phyloP scores from a whole-genome alignment of 2,888 invertebrate species.

The Drosophila demipolita region DNA sequence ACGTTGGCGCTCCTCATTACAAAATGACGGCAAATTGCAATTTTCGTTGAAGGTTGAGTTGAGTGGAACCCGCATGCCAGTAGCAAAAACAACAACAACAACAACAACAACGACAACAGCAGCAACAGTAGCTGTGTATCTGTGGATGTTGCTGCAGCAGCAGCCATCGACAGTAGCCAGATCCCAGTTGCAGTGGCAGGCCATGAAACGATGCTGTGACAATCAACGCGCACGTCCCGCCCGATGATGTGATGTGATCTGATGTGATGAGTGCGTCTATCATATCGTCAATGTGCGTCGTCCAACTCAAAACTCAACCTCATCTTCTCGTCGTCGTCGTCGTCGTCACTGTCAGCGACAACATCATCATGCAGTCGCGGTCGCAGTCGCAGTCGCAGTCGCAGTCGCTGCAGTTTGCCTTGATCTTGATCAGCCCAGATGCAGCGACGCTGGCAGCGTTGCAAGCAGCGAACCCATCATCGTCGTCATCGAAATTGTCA shows the following conservation, averaged over 20 bases:
- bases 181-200: slow-evolving; percentile 35
- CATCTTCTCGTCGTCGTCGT: slow-evolving; percentile 33
- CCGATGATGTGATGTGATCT: slow-evolving; percentile 77
- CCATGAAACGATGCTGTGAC: slow-evolving; percentile 64
- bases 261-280: slow-evolving; percentile 80
- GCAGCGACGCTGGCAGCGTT: slow-evolving; percentile 20
- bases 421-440: slow-evolving; percentile 59
- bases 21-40: slow-evolving; percentile 81
- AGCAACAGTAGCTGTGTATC: slow-evolving; percentile 5
- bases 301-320: slow-evolving; percentile 58
- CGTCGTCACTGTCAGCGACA: slow-evolving; percentile 78
- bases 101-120: background rate
- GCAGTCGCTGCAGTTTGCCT: slow-evolving; percentile 53
- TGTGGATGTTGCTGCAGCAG: background rate
- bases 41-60: slow-evolving; percentile 68
- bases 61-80: slow-evolving; percentile 70
- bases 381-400: slow-evolving; percentile 52
- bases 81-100: slow-evolving; percentile 7
- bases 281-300: slow-evolving; percentile 75
- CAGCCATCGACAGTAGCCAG: slow-evolving; percentile 6
- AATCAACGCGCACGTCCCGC: slow-evolving; percentile 78
- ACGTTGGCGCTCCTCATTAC: slow-evolving; percentile 76
- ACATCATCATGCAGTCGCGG: slow-evolving; percentile 76
- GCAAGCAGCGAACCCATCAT: slow-evolving; percentile 61
- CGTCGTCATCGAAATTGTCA: slow-evolving; percentile 79